Evolutionary conservation across 2,113 vertebrate species (phyloP).

Genomic region (Heterotis niloticus): DNA sequence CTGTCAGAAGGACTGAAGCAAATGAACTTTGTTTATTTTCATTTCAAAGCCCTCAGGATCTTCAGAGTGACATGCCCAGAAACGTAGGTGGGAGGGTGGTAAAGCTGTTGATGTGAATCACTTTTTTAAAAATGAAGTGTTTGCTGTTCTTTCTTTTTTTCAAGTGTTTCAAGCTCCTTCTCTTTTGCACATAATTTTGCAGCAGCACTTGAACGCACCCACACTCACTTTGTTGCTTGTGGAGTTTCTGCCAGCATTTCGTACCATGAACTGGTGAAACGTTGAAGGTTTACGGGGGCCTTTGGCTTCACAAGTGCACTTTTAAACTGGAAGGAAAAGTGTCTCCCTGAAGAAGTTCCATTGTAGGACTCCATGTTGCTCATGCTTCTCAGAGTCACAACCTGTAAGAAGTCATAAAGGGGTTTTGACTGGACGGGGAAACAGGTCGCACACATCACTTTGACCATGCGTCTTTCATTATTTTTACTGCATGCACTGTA

Average conservation of each 20-base stretch:
- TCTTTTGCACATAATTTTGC: conserved; percentile 4
- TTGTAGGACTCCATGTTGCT: background rate
- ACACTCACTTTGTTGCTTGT: background rate
- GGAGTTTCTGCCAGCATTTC: background rate
- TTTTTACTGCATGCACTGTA: background rate
- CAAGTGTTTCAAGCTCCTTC: background rate
- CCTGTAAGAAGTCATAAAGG: background rate
- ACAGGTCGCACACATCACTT: background rate
- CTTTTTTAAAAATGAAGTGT: background rate
- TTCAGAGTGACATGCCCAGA: background rate
- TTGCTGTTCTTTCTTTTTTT: background rate
- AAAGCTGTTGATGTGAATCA: conserved; percentile 8
- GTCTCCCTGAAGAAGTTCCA: background rate
- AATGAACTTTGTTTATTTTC: background rate
- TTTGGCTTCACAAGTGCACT: background rate
- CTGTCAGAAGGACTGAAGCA: background rate
- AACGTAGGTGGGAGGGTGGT: conserved; percentile 3
- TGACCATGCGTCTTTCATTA: background rate
- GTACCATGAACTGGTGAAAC: background rate
- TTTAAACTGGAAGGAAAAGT: background rate
- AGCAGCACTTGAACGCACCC: too few species aligned
- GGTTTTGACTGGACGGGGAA: background rate
- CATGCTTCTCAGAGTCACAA: background rate
- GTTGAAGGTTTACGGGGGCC: too few species aligned
- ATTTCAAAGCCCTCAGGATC: background rate